Evolutionary conservation across 2,797 vertebrate species (phyloP).

Genomic region (Lepidocolaptes lacrymiger): DNA sequence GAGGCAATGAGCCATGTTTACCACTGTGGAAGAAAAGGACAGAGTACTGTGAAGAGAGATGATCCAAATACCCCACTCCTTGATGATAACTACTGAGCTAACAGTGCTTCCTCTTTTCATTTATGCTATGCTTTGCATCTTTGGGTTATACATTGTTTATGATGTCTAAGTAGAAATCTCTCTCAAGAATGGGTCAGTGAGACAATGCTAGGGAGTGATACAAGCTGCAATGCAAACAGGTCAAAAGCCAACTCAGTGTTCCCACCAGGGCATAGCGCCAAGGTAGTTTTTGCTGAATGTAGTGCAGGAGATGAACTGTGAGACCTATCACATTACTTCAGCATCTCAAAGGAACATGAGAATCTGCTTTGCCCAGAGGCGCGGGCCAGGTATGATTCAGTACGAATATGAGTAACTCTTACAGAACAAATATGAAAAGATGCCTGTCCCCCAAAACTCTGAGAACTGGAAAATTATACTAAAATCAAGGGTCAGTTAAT

Average conservation of each 20-base stretch:
- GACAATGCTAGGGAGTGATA: neutral
- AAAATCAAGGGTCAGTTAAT: neutral
- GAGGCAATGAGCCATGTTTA: neutral
- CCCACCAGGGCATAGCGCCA: neutral
- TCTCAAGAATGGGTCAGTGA: accelerated
- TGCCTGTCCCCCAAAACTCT: neutral
- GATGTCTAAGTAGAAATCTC: neutral
- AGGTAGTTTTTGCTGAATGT: neutral
- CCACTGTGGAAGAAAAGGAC: neutral
- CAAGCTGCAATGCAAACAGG: neutral
- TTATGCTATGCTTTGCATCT: neutral
- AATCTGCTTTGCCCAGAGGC: neutral
- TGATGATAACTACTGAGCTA: neutral
- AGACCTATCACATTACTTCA: neutral
- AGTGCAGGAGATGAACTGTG: neutral
- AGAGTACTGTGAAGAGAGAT: neutral
- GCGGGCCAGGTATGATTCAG: neutral
- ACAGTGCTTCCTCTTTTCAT: neutral
- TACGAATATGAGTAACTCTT: neutral
- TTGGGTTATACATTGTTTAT: neutral
- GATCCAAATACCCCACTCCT: neutral
- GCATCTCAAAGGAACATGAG: neutral
- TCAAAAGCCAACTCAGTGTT: neutral
- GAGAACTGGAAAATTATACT: neutral
- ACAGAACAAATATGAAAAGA: neutral